These are phyloP conservation scores for Drosophila varians DNA, from an alignment of 1,140 invertebrate genomes.

Conservation along the genomic window DNA sequence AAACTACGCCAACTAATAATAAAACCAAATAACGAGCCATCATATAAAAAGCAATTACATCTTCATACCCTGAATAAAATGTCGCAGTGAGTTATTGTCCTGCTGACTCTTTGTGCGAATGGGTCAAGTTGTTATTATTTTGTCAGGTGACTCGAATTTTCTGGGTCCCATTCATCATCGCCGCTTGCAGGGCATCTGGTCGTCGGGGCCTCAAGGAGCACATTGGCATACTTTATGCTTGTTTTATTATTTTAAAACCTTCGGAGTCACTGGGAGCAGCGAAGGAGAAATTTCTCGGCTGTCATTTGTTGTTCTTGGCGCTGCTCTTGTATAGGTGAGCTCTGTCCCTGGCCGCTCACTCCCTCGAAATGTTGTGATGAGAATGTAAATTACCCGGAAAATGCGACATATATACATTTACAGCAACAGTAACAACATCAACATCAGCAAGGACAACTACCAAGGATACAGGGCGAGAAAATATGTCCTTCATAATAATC, in stretches of 20 bases:
- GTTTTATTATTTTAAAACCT: slow-evolving; percentile 75
- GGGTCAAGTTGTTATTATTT: not conserved
- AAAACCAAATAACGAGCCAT: slow-evolving; percentile 46
- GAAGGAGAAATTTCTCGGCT: slow-evolving; percentile 39
- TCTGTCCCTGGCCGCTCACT: not conserved
- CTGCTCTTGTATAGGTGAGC: slow-evolving; percentile 28
- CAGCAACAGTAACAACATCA: slow-evolving; percentile 33
- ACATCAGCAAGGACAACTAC: slow-evolving; percentile 56
- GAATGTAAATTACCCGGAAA: slow-evolving; percentile 80
- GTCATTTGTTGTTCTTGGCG: slow-evolving; percentile 29
- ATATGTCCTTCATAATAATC: no score
- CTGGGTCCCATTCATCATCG: not conserved
- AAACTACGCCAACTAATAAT: slow-evolving; percentile 54
- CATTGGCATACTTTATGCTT: slow-evolving; percentile 33
- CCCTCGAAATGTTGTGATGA: slow-evolving; percentile 56
- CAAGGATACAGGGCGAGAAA: slow-evolving; percentile 8
- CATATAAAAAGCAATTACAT: slow-evolving; percentile 41
- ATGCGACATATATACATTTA: slow-evolving; percentile 71
- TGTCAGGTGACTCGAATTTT: not conserved
- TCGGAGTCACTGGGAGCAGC: slow-evolving; percentile 35
- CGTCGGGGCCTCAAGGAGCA: slow-evolving; percentile 1
- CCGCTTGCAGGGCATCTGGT: slow-evolving; percentile 19
- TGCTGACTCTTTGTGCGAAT: not conserved
- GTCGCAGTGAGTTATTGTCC: not conserved
- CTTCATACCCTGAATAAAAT: slow-evolving; percentile 14